Percentiles rank a stretch among this genome's conserved stretches.
Conservation (phyloP, 2,888 invertebrate species). For the Chymomyza amoena region DNA sequence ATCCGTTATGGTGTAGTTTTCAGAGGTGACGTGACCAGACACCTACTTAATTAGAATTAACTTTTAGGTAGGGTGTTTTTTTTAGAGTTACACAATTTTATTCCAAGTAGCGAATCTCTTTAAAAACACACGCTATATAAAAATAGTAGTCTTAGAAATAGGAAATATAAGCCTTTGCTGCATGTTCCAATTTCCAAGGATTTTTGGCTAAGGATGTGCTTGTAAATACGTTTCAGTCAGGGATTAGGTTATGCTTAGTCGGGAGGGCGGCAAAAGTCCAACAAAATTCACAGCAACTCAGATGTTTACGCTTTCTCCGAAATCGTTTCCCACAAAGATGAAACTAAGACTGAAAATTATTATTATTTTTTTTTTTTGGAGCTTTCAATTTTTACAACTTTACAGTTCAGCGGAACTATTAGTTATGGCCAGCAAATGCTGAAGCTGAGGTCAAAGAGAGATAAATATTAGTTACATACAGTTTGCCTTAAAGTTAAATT, state of each 20-base stretch:
- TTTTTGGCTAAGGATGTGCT: not conserved
- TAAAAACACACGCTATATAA: no score
- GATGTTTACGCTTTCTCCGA: not conserved
- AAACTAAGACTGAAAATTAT: not conserved
- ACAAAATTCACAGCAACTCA: not conserved
- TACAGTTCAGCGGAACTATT: not conserved
- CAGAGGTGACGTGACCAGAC: no score
- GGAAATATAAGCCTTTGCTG: no score
- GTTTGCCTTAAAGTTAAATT: constrained; percentile 11
- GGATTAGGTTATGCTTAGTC: not conserved
- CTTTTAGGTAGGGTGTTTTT: no score
- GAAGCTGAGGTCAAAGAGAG: not conserved
- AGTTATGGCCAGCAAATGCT: not conserved
- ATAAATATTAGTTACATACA: not conserved
- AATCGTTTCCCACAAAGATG: not conserved
- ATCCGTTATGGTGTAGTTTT: no score
- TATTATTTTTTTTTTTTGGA: not conserved
- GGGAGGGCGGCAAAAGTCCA: not conserved
- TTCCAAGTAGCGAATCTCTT: no score
- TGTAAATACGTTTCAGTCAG: not conserved
- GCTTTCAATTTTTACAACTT: constrained; percentile 1
- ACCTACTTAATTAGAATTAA: no score
- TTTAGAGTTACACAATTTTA: no score
- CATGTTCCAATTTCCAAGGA: no score
- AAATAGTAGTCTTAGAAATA: no score